Conservation (phyloP, 2,113 vertebrate genomes). For the Choloepus hoffmanni region DNA sequence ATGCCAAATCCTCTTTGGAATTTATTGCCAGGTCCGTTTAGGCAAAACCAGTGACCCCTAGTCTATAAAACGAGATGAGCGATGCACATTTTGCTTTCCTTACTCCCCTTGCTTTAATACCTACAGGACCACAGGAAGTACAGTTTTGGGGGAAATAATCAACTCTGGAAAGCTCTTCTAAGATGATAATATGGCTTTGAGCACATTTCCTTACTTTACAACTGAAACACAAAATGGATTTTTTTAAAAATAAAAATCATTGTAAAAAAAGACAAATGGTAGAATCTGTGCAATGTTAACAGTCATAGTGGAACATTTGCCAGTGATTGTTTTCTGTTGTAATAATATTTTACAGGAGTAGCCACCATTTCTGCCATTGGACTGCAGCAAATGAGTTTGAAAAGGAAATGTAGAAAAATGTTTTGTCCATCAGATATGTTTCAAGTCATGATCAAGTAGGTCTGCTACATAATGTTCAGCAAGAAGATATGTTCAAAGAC, state of each 20-base stretch:
- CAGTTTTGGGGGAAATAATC: constrained; percentile 52
- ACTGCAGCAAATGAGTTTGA: constrained; percentile 67
- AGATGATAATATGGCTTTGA: background rate
- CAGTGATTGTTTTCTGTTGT: constrained; percentile 67
- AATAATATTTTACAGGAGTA: constrained; percentile 74
- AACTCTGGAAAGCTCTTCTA: constrained; percentile 31
- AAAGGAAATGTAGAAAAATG: constrained; percentile 53
- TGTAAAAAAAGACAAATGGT: constrained; percentile 48
- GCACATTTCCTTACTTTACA: background rate
- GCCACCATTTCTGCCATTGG: constrained; percentile 68
- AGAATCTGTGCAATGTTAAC: constrained; percentile 71
- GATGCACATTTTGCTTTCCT: background rate
- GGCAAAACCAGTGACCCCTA: background rate
- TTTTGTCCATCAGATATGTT: constrained; percentile 76
- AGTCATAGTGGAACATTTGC: constrained; percentile 61
- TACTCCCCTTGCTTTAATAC: background rate
- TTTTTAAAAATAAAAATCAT: background rate
- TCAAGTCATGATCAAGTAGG: constrained; percentile 84
- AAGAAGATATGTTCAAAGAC: constrained; percentile 80
- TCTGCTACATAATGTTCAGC: constrained; percentile 77
- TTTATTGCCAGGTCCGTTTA: background rate
- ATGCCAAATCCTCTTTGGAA: constrained; percentile 49
- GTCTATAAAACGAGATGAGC: background rate
- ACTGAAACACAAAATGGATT: background rate
- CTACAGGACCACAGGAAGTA: background rate